These are phyloP conservation scores for Hydractinia symbiolongicarpus DNA, from an alignment of 30 jellyfish, hydroid and myxozoan genomes.

Conservation along the genomic window DNA sequence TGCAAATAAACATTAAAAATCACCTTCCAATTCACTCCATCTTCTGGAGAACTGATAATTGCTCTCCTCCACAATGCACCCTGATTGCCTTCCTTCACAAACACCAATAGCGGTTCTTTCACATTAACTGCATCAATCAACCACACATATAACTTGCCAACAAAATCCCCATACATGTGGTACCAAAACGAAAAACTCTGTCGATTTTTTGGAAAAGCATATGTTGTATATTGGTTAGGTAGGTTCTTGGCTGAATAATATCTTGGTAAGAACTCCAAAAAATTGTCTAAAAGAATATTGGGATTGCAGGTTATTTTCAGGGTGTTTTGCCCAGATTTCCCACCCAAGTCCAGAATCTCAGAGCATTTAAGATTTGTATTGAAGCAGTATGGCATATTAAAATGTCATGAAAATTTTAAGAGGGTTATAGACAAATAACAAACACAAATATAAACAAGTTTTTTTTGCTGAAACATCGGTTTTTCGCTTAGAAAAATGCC, in stretches of 20 bases:
- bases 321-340: too few relatives aligned
- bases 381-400: too few relatives aligned
- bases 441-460: too few relatives aligned
- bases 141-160: conserved; percentile 9
- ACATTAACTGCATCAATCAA: not conserved
- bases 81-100: not conserved
- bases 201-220: not conserved
- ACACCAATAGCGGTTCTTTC: not conserved
- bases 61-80: not conserved
- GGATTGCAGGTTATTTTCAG: not conserved
- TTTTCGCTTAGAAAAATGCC: too few relatives aligned
- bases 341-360: too few relatives aligned
- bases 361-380: too few relatives aligned
- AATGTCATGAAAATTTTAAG: too few relatives aligned
- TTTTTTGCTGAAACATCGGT: too few relatives aligned
- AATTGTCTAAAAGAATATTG: not conserved
- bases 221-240: not conserved
- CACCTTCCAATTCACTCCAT: conserved; percentile 1
- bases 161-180: not conserved
- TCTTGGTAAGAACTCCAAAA: not conserved
- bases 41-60: conserved; percentile 2
- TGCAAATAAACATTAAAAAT: not conserved
- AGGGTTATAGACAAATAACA: too few relatives aligned
- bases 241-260: not conserved
- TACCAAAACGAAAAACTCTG: conserved; percentile 8